Evolutionary conservation across 2,888 invertebrate genomes (phyloP).

Genomic region (Operophtera brumata): DNA sequence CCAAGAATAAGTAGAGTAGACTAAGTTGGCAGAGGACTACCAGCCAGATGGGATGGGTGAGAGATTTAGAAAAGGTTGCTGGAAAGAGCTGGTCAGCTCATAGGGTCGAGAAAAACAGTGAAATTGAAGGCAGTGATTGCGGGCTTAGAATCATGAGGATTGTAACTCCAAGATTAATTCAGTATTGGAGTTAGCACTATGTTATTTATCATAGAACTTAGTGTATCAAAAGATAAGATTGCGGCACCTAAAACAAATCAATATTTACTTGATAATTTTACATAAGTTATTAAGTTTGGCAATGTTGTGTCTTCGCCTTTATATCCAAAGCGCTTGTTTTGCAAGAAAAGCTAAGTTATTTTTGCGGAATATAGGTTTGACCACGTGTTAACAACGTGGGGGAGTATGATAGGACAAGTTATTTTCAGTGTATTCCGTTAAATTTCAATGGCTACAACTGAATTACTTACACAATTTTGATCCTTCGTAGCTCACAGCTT

Average conservation of each 20-base stretch:
- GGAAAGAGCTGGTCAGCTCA: no score
- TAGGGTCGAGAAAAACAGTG: no score
- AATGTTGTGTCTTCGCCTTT: background rate
- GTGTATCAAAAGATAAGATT: constrained; percentile 17
- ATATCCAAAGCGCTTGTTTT: background rate
- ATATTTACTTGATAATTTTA: constrained; percentile 6
- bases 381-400: constrained; percentile 20
- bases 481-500: background rate
- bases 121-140: no score
- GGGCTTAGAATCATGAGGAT: no score
- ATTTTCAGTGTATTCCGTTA: constrained; percentile 13
- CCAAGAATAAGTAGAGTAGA: no score
- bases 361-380: constrained; percentile 1
- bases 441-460: background rate
- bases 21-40: no score
- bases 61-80: no score
- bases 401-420: constrained; percentile 14
- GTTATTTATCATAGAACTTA: background rate
- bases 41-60: no score
- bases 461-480: background rate
- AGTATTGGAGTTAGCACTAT: background rate
- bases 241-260: background rate
- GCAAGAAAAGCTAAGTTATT: background rate
- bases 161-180: no score
- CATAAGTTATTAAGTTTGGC: background rate